These are phyloP conservation scores for Laspeyria flexula DNA, from an alignment of 2,888 invertebrate genomes.

Conservation along the genomic window DNA sequence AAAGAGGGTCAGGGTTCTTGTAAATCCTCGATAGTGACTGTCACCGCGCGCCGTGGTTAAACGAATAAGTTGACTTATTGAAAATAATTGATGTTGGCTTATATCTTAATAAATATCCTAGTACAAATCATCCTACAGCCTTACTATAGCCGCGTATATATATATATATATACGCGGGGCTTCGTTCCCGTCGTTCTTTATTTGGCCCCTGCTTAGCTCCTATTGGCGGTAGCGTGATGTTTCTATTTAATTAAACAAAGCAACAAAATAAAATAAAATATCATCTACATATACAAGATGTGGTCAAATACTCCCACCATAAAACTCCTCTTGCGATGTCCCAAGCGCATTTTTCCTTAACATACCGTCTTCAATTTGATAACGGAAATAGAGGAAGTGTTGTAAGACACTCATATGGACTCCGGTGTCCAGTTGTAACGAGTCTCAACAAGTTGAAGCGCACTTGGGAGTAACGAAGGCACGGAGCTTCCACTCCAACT, in stretches of 20 bases:
- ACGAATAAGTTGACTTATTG: too few relatives aligned
- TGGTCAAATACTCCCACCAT: conserved; percentile 59
- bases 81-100: too few relatives aligned
- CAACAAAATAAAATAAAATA: too few relatives aligned
- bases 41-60: too few relatives aligned
- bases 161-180: too few relatives aligned
- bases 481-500: conserved; percentile 31
- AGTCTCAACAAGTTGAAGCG: conserved; percentile 37
- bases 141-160: too few relatives aligned
- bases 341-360: conserved; percentile 63
- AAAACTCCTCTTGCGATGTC: conserved; percentile 71
- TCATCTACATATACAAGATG: background rate
- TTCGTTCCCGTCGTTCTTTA: too few relatives aligned
- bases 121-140: too few relatives aligned
- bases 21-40: background rate
- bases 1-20: conserved; percentile 21
- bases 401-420: conserved; percentile 26
- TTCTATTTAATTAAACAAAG: too few relatives aligned
- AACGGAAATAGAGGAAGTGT: conserved; percentile 25
- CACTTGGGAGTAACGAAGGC: conserved; percentile 39
- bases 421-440: conserved; percentile 31
- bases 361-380: conserved; percentile 39
- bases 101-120: too few relatives aligned
- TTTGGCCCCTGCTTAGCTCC: too few relatives aligned
- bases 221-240: too few relatives aligned